Base-by-base conservation (phyloP, 1,140 invertebrate genomes). In the Megalopta genalis region DNA sequence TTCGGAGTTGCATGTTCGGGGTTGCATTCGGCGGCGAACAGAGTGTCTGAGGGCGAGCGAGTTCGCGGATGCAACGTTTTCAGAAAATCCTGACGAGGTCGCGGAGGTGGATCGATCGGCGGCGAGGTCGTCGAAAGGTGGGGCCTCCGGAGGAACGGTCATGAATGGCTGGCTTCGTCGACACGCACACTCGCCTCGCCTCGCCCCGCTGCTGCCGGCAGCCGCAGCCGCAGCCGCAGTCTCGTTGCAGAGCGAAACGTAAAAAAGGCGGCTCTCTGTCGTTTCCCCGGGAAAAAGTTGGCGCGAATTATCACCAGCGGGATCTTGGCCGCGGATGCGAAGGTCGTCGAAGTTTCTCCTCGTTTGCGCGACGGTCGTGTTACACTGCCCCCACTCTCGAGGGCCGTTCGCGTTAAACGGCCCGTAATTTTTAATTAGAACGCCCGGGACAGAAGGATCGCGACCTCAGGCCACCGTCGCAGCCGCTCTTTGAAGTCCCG, bases 351-450 rank as follows among this genome's bases (percentile, higher is more conserved):
- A 32, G 59, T 46, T 32, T 49, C 39, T 42, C 25, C 8, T 25
- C n/a, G 37, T 32, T 63, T 18, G 27, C 25, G 25, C 27, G 25
- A 27, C 60, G 60, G 37, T 63, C 16, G 27, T 21, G 16, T 63
- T 37, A 32, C 60, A 14, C 21, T 10, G 4, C 16, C 46, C 32
- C 32, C 32, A 32, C 32, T 32, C 32, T 32, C 32, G 1, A 32
- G 1, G 32, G 32, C 32, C 32, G 32, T 32, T 49, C 59, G 32
- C 23, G 59, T 78, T 64, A 64, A 77, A 52, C 59, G 57, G 68
- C 59, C 71, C n/a, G 23, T 71, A 72, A 78, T 71, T 78, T 78
- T 78, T 78, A 78, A 78, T 78, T 72, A 78, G 68, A 71, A 72
- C 52, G 46, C 59, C 59, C 25, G 27, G 42, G 68, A 39, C 37